Conservation (phyloP, 2,113 vertebrate genomes). For the Ifrita kowaldi region DNA sequence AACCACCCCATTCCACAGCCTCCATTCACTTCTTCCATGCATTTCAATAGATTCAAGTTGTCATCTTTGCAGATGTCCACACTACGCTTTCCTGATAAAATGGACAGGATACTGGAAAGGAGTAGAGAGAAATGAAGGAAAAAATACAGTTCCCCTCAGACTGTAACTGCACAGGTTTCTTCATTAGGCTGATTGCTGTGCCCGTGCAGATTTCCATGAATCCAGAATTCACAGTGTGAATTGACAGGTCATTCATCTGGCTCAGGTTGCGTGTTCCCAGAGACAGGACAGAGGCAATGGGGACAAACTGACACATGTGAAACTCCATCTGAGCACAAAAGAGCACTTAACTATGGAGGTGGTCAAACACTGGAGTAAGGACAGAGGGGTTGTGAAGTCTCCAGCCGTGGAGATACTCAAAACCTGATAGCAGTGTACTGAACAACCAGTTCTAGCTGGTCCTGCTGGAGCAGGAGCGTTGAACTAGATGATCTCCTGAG, state of each 20-base stretch:
- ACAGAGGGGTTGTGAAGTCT: background rate
- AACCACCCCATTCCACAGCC: too few species aligned
- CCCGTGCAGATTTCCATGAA: background rate
- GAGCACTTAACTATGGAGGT: background rate
- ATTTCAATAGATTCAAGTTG: background rate
- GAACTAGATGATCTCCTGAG: background rate
- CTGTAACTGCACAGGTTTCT: background rate
- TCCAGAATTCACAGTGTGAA: background rate
- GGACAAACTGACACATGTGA: fast-evolving
- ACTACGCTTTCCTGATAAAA: background rate
- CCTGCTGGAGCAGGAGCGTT: background rate
- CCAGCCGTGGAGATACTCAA: background rate
- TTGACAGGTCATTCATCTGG: background rate
- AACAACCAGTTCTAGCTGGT: background rate
- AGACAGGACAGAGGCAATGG: background rate
- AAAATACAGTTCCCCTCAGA: background rate
- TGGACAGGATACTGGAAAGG: background rate
- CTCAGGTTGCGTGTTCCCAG: background rate
- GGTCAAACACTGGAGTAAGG: background rate
- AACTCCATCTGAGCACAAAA: background rate
- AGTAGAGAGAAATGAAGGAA: background rate
- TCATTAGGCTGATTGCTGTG: background rate
- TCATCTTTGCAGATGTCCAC: background rate
- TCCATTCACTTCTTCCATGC: fast-evolving
- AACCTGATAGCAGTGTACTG: background rate